A percentile compares a stretch with the other conserved stretches of the same genome.
phyloP scores from a whole-genome alignment of 2,888 invertebrate species.

The Cerceris ruficornis region DNA sequence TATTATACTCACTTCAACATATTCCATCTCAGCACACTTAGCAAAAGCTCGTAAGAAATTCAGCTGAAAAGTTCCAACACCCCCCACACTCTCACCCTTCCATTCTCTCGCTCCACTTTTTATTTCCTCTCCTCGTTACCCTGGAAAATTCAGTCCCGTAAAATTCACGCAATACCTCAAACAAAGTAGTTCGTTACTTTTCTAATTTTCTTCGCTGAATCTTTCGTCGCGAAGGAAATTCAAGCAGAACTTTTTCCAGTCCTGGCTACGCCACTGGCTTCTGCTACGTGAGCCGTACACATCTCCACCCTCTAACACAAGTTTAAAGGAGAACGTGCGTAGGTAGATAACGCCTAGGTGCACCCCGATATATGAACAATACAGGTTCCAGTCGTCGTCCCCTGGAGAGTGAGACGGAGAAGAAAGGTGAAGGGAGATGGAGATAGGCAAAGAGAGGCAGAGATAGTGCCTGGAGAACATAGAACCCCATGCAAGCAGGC shows the following conservation, averaged over 20 bases:
- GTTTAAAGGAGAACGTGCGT: slow-evolving; percentile 24
- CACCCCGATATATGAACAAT: slow-evolving; percentile 40
- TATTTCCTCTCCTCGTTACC: no score
- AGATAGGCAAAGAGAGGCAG: neutral
- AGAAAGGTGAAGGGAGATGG: neutral
- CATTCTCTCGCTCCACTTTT: no score
- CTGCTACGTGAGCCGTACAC: neutral
- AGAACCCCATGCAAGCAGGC: slow-evolving; percentile 27
- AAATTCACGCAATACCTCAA: no score
- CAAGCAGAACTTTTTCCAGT: neutral
- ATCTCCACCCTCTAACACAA: neutral
- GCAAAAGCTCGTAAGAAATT: no score
- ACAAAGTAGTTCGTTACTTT: neutral
- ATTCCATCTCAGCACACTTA: no score
- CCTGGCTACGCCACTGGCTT: neutral
- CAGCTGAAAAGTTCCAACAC: no score
- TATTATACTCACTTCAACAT: no score
- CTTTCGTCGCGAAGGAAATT: neutral
- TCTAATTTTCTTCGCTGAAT: neutral
- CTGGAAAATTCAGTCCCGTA: no score
- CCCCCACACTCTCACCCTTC: no score
- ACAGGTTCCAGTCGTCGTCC: slow-evolving; percentile 21
- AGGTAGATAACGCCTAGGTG: slow-evolving; percentile 49
- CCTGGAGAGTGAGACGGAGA: neutral
- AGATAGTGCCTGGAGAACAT: neutral